Percentiles rank a stretch among this genome's conserved stretches.
phyloP scores from a whole-genome alignment of 1,140 invertebrate genomes.

The Drosophila tropicalis region DNA sequence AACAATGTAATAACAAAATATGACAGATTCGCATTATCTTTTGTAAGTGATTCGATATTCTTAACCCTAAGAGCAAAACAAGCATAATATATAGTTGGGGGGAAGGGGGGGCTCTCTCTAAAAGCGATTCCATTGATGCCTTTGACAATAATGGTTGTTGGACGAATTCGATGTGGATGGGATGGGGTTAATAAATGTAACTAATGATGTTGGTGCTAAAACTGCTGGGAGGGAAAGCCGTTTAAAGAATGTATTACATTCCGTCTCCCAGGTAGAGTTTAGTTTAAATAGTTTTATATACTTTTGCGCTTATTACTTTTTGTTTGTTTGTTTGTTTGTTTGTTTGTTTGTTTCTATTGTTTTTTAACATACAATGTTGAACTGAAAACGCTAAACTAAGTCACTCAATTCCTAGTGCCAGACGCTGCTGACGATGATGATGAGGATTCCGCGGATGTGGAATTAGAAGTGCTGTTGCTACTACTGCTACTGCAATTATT shows the following conservation, averaged over 20 bases:
- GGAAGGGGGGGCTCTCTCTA: not conserved
- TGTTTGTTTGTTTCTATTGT: not conserved
- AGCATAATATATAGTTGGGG: not conserved
- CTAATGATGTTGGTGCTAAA: not conserved
- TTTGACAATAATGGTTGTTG: constrained; percentile 1
- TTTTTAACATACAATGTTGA: constrained; percentile 1
- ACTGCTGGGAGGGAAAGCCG: not conserved
- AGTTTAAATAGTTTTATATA: not conserved
- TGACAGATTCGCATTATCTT: not conserved
- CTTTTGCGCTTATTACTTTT: constrained; percentile 1
- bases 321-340: not conserved
- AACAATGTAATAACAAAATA: constrained; percentile 13
- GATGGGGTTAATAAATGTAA: not conserved
- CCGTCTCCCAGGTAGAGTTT: not conserved
- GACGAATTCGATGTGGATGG: not conserved
- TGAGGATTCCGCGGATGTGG: not conserved
- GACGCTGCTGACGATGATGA: constrained; percentile 11
- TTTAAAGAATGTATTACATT: not conserved
- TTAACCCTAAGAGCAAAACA: constrained; percentile 6
- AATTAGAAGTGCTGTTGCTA: not conserved
- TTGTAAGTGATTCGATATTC: not conserved
- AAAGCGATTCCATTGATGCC: not conserved
- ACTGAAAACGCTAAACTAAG: not conserved
- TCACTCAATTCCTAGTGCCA: not conserved
- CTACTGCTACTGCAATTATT: not conserved